A percentile compares a stretch with the other conserved stretches of the same genome.
Evolutionary conservation across 2,797 vertebrate species (phyloP).

Genomic region (Molossus molossus): DNA sequence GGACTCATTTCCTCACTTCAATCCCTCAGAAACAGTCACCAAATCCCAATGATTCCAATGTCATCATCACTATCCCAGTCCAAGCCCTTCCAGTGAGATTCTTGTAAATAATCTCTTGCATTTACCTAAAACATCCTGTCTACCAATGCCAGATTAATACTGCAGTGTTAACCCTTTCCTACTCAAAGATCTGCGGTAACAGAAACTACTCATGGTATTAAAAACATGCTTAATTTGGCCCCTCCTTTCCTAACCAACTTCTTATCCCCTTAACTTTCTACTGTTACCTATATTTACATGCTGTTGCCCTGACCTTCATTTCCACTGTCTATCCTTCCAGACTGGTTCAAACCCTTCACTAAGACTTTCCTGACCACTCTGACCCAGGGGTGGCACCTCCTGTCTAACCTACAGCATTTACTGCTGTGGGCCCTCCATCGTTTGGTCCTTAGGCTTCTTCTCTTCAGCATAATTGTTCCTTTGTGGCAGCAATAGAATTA

Average conservation of each 20-base stretch:
- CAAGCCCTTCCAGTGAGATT: not conserved
- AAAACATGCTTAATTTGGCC: not conserved
- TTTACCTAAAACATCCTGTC: not conserved
- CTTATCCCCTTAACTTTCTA: not conserved
- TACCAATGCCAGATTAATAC: not conserved
- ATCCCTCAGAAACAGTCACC: not conserved
- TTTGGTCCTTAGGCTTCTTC: not conserved
- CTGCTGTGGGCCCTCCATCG: not conserved
- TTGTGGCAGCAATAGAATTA: not conserved
- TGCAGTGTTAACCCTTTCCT: not conserved
- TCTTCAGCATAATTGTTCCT: conserved; percentile 11
- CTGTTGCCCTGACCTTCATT: conserved; percentile 3
- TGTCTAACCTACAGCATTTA: not conserved
- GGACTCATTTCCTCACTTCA: not conserved
- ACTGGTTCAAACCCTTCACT: not conserved
- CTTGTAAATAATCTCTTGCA: not conserved
- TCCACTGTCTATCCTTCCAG: not conserved
- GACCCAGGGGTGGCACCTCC: not conserved
- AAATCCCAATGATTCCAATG: not conserved
- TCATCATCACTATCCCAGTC: not conserved
- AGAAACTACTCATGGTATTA: conserved; percentile 16
- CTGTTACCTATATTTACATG: not conserved
- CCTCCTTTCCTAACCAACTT: not conserved
- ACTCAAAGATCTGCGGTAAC: not conserved
- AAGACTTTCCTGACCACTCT: not conserved